Evolutionary conservation across 2,113 vertebrate genomes (phyloP).

Genomic region (Murina feae): DNA sequence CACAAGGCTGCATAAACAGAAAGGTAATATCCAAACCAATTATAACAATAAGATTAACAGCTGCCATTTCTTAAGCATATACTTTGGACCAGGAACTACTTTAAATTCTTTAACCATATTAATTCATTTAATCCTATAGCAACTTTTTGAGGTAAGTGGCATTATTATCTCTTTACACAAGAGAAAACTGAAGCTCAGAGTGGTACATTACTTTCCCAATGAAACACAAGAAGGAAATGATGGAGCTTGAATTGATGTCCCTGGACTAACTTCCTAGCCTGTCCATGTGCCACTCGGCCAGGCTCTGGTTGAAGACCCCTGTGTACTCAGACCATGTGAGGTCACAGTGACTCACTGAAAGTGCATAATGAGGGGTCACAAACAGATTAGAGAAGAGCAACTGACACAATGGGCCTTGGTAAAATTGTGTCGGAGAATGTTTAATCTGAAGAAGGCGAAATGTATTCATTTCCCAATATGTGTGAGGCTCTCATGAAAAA

Average conservation of each 20-base stretch:
- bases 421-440: background rate
- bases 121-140: background rate
- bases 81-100: background rate
- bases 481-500: background rate
- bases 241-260: background rate
- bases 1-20: background rate
- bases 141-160: background rate
- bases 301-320: background rate
- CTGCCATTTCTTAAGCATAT: background rate
- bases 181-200: background rate
- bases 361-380: background rate
- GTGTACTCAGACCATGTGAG: background rate
- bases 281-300: background rate
- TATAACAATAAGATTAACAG: background rate
- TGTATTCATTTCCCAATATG: background rate
- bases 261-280: too few species aligned
- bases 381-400: background rate
- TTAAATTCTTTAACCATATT: background rate
- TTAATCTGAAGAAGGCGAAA: background rate
- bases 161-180: background rate
- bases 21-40: background rate
- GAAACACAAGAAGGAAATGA: background rate
- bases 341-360: background rate
- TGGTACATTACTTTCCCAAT: background rate
- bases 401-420: fast-evolving